Conservation (phyloP, 2,888 invertebrate species). For the Philopedon plagiatum region DNA sequence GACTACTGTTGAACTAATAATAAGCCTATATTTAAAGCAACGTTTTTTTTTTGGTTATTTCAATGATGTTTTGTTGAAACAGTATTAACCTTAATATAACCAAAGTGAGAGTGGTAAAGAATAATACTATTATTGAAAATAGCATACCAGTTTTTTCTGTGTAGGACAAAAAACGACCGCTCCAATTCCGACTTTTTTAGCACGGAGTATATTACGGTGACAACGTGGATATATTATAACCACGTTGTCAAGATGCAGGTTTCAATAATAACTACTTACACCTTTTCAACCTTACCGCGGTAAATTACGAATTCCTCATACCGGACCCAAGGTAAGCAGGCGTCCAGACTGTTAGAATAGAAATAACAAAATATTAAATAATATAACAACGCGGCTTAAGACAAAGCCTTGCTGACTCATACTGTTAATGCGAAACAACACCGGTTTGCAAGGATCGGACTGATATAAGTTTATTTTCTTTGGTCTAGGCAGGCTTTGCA, state of each 20-base stretch:
- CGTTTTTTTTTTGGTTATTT: too few relatives aligned
- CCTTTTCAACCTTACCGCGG: slow-evolving; percentile 9
- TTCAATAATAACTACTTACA: not conserved
- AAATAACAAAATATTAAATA: slow-evolving; percentile 36
- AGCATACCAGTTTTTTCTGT: too few relatives aligned
- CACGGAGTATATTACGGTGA: too few relatives aligned
- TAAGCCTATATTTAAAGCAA: too few relatives aligned
- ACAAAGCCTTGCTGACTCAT: slow-evolving; percentile 43
- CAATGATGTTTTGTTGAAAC: too few relatives aligned
- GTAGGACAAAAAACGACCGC: too few relatives aligned
- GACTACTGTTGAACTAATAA: too few relatives aligned
- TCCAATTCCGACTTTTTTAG: too few relatives aligned
- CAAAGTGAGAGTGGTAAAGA: too few relatives aligned
- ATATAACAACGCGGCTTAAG: slow-evolving; percentile 31
- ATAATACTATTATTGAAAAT: too few relatives aligned
- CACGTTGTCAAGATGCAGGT: not conserved
- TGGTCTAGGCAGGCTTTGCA: not conserved
- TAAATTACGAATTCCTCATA: slow-evolving; percentile 11
- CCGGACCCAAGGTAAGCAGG: slow-evolving; percentile 26
- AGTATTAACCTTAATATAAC: too few relatives aligned
- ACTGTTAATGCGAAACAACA: slow-evolving; percentile 20
- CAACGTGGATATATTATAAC: too few relatives aligned
- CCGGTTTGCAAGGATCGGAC: slow-evolving; percentile 2
- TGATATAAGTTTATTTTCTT: slow-evolving; percentile 7
- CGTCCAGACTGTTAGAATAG: slow-evolving; percentile 26